Percentiles rank a stretch among this genome's conserved stretches.
These are phyloP conservation scores for Cebidichthys violaceus DNA, from an alignment of 2,113 vertebrate genomes.

Conservation along the genomic window DNA sequence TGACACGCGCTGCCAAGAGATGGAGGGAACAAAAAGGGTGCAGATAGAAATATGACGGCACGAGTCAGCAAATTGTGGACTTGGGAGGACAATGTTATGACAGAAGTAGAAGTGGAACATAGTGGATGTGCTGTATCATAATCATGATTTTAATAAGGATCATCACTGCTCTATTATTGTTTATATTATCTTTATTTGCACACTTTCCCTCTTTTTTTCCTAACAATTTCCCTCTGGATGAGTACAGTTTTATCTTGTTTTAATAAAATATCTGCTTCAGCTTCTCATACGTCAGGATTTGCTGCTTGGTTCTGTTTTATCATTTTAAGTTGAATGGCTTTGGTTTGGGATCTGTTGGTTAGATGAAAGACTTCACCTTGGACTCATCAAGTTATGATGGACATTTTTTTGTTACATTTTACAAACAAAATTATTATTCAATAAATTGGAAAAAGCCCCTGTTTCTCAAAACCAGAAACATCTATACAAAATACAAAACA, in stretches of 20 bases:
- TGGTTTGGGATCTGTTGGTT: not conserved
- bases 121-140: not conserved
- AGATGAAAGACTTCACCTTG: not conserved
- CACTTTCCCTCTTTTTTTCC: not conserved
- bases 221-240: not conserved
- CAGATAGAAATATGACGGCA: conserved; percentile 25
- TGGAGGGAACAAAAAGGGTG: conserved; percentile 25
- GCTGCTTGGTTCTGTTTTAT: not conserved
- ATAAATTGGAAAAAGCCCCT: no score
- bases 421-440: not conserved
- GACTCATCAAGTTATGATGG: not conserved
- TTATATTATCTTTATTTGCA: not conserved
- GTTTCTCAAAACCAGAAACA: not conserved
- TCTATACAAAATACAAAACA: not conserved
- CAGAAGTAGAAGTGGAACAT: not conserved
- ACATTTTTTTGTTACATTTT: not conserved
- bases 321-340: not conserved
- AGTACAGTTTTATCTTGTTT: not conserved
- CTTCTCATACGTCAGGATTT: not conserved
- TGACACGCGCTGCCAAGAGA: conserved; percentile 41
- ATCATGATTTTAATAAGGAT: not conserved
- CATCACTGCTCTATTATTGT: not conserved
- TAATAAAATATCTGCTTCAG: not conserved
- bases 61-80: not conserved
- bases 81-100: not conserved